A percentile compares a stretch with the other conserved stretches of the same genome.
phyloP scores from a whole-genome alignment of 2,797 vertebrate species.

The Esox masquinongy region DNA sequence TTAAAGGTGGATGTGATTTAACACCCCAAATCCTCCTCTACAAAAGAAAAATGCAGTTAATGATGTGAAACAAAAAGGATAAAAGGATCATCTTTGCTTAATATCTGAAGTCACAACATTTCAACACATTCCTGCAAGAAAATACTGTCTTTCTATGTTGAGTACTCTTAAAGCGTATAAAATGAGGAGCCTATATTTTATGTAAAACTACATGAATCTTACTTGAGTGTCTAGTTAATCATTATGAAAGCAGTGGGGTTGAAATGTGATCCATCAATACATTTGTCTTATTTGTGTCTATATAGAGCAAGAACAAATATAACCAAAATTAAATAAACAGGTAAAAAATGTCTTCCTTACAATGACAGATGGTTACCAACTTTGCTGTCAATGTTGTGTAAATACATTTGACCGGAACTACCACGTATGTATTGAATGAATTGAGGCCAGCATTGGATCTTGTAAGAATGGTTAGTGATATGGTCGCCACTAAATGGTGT shows the following conservation, averaged over 20 bases:
- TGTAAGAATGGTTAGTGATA: no score
- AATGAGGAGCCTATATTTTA: no score
- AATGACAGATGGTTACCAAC: neutral
- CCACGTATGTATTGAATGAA: neutral
- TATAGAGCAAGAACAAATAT: constrained; percentile 81
- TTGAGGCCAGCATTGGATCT: no score
- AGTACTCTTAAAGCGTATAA: no score
- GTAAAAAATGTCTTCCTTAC: constrained; percentile 8
- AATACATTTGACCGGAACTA: constrained; percentile 1
- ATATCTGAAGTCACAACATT: no score
- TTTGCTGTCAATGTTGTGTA: neutral
- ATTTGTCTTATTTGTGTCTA: constrained; percentile 66
- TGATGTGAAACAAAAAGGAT: no score
- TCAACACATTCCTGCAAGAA: no score
- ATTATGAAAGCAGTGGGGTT: neutral
- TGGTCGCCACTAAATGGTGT: neutral
- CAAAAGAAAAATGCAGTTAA: no score
- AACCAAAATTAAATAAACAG: constrained; percentile 83
- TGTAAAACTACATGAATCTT: neutral
- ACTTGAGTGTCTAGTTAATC: neutral
- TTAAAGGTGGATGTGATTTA: neutral
- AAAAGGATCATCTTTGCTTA: no score
- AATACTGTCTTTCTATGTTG: no score
- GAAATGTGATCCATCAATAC: neutral
- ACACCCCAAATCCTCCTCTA: neutral